Base-by-base conservation (phyloP, 1,140 invertebrate species). In the Lucilia cuprina region DNA sequence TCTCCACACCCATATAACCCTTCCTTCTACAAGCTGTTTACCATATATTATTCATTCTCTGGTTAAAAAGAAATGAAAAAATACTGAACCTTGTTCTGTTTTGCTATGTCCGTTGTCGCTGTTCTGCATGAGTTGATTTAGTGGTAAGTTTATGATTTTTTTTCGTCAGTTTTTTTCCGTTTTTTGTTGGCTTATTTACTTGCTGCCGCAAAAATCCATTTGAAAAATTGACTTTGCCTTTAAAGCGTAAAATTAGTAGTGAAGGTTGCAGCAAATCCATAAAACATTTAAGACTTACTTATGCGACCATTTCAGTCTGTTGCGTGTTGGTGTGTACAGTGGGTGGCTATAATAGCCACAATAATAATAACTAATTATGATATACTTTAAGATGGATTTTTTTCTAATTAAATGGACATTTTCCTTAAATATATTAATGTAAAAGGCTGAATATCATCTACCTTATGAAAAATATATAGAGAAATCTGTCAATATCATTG, bases 121-220 rank as follows among this genome's bases (percentile, higher is more conserved):
- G 74, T 77, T 77, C 25, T 17, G 74, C 30, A 34, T 75, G 74
- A 75, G 74, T 34, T 75, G 74, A 21, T 9, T 19, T 35, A 77
- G 74, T 77, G 74, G 74, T 7, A 77, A 77, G 34, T 77, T 77
- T 77, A 77, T 77, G 74, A 77, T 77, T 41, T 77, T 49, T n/a
- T 55, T 55, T 17, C 13, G 13, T 70, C 2, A 70, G 25, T 70
- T 14, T 60, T 60, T 60, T 14, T n/a, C 50, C 10, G 1, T 60
- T 47, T 41, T 41, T 5, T 41, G 5, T 41, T 41, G n/a, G 34
- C 75, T 78, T 80, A 80, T 50, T 80, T 80, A 80, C 77, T 50
- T 49, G 47, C 41, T 21, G 21, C 77, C 77, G 41, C 77, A 80
- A 80, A 80, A 80, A 49, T 80, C 77, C 77, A 80, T 80, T 80